Evolutionary conservation across 2,797 vertebrate species (phyloP).

Genomic region (Rhinophrynus dorsalis): DNA sequence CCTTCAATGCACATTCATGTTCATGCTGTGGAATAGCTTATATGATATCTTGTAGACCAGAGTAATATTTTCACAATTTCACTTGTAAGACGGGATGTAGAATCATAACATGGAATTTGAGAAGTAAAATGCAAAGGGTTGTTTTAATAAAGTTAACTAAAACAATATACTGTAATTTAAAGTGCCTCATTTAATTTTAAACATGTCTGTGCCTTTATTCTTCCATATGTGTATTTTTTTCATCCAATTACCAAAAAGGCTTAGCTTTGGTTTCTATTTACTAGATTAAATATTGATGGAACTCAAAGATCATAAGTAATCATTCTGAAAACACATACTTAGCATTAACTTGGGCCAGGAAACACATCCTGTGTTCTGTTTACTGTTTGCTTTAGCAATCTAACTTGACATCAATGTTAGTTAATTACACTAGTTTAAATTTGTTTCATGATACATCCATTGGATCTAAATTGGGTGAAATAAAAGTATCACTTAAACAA

Average conservation of each 20-base stretch:
- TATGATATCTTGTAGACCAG: too few relatives aligned
- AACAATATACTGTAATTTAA: conserved; percentile 49
- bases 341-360: conserved; percentile 19
- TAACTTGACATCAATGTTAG: conserved; percentile 9
- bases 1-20: too few relatives aligned
- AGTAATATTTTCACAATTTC: too few relatives aligned
- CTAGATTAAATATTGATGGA: conserved; percentile 44
- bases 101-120: too few relatives aligned
- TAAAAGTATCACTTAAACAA: too few relatives aligned
- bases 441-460: too few relatives aligned
- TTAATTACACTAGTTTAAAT: too few relatives aligned
- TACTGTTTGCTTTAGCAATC: conserved; percentile 1
- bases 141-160: conserved; percentile 60
- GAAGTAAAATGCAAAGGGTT: too few relatives aligned
- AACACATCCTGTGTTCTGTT: not conserved
- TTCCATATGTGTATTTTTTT: conserved; percentile 44
- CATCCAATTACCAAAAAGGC: conserved; percentile 16
- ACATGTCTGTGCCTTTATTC: conserved; percentile 44
- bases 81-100: too few relatives aligned
- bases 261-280: conserved; percentile 28
- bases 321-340: conserved; percentile 14
- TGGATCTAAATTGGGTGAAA: too few relatives aligned
- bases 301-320: conserved; percentile 22
- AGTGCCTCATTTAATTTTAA: not conserved
- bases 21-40: too few relatives aligned